Conservation (phyloP, 2,113 vertebrate genomes). For the Myiozetetes cayanensis region DNA sequence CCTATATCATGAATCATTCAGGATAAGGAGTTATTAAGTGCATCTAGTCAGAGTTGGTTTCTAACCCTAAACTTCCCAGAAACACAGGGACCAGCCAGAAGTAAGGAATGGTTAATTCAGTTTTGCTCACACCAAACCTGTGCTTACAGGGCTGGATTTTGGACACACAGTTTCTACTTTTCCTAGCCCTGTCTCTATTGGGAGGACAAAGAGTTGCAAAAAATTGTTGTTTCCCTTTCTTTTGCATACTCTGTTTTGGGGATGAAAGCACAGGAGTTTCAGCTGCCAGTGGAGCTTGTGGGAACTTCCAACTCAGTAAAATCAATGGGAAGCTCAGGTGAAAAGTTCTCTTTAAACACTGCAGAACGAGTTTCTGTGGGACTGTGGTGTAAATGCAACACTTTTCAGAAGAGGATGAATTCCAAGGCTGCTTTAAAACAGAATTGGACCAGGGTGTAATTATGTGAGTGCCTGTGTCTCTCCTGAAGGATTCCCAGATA, state of each 20-base stretch:
- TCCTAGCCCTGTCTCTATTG: neutral
- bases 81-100: neutral
- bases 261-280: neutral
- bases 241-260: rapidly evolving
- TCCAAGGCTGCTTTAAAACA: neutral
- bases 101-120: neutral
- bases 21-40: neutral
- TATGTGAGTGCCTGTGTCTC: neutral
- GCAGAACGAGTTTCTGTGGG: neutral
- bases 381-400: neutral
- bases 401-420: neutral
- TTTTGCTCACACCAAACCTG: neutral
- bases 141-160: neutral
- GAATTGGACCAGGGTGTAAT: neutral
- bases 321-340: neutral
- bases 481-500: neutral
- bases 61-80: neutral
- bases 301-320: neutral
- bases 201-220: neutral
- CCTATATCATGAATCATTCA: neutral
- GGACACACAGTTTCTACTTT: neutral
- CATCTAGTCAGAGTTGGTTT: neutral
- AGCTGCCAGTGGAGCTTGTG: neutral
- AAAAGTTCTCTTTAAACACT: neutral
- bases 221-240: neutral